phyloP scores from a whole-genome alignment of 2,888 invertebrate species.

The Punctoribates punctum region DNA sequence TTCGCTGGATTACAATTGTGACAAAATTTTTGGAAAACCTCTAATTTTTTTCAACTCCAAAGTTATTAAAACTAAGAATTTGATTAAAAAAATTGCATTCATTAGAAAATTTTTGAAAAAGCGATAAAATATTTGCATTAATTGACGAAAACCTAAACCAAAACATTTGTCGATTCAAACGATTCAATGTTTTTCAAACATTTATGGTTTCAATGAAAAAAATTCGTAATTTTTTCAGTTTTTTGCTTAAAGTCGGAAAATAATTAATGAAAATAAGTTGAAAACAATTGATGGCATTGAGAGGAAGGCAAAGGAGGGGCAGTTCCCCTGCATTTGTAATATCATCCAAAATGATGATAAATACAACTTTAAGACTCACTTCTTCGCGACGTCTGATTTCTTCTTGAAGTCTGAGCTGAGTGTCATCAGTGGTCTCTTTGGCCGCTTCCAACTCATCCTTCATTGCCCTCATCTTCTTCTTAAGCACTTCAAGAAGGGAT shows the following conservation, averaged over 20 bases:
- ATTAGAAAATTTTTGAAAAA: background rate
- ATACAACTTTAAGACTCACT: slow-evolving; percentile 64
- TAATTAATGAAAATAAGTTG: background rate
- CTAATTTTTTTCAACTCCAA: too few relatives aligned
- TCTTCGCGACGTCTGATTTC: slow-evolving; percentile 96
- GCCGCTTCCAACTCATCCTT: slow-evolving; percentile 98
- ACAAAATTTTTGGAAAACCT: too few relatives aligned
- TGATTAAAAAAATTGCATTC: background rate
- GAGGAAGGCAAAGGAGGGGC: slow-evolving; percentile 13
- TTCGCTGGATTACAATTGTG: too few relatives aligned
- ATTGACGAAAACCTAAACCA: background rate
- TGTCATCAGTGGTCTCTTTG: slow-evolving; percentile 95
- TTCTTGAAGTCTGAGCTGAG: slow-evolving; percentile 87
- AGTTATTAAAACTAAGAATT: background rate
- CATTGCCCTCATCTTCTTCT: slow-evolving; percentile 99
- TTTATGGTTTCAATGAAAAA: too few relatives aligned
- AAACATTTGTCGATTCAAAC: background rate
- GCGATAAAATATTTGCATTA: background rate
- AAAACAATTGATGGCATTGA: background rate
- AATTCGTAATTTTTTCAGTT: too few relatives aligned
- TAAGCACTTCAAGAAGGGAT: slow-evolving; percentile 90
- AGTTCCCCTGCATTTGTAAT: background rate
- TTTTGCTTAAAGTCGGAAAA: background rate
- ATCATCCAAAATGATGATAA: background rate
- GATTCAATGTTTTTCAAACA: too few relatives aligned